Base-by-base conservation (phyloP, 2,797 vertebrate species). In the Synaphobranchus kaupii region DNA sequence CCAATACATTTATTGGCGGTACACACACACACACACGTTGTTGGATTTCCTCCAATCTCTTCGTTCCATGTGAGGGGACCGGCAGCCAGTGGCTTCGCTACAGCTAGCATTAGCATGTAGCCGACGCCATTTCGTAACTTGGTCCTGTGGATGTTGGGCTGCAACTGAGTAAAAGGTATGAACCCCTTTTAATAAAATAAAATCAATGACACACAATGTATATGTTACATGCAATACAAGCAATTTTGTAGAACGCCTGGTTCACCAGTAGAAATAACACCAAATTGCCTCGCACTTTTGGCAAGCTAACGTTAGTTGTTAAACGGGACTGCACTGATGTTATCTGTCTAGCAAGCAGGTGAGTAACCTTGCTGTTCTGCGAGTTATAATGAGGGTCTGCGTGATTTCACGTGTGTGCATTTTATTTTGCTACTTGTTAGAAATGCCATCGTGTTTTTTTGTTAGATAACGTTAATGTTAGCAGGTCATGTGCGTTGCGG, bases 101-200 rank as follows among this genome's bases (percentile, higher is more conserved):
- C 39, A 31, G n/a, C 66, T 39, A 0, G n/a, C 22, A 44, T 44
- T 17, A 20, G 76, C 76, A 80, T 78, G 73, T 80, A 80, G 44
- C 76, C 25, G 76, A 80, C 76, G 76, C 76, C 76, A 80, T 80
- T 80, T 80, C 76, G 25, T 25, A 80, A 80, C 39, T 48, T 80
- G 76, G 76, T 80, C 39, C 39, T 80, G 44, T 48, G 76, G 76
- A 80, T 80, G 76, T 80, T 4, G 13, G 44, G 17, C 10, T 80
- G 76, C 76, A n/a, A 48, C 76, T 22, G 76, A 50, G 6, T 48
- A 22, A 25, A 80, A 50, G 76, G 76, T 50, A 80, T 48, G 76
- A 48, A 48, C 22, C 39, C 7, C 6, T 25, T 80, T 22, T 48
- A 25, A 48, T 10, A 12, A 48, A 13, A 25, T 9, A n/a, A 48